A percentile compares a stretch with the other conserved stretches of the same genome.
These are phyloP conservation scores for Onthophagus taurus DNA, from an alignment of 1,140 invertebrate genomes.

Conservation along the genomic window DNA sequence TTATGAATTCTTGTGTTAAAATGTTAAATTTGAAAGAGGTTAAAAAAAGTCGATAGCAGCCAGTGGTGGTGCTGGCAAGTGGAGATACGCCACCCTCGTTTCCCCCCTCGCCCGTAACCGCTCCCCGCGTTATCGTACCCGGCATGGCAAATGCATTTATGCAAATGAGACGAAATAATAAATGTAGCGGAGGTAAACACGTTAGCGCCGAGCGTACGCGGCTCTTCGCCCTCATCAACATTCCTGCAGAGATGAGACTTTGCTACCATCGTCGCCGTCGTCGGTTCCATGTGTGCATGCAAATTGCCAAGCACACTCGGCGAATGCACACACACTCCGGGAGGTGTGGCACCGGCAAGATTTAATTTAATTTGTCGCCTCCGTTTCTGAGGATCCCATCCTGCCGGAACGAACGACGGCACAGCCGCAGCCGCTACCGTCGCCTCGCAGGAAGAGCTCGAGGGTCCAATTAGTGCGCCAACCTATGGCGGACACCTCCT, in stretches of 20 bases:
- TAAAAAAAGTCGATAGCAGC: not conserved
- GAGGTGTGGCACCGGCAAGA: constrained; percentile 26
- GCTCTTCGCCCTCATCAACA: constrained; percentile 13
- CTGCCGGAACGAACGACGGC: constrained; percentile 13
- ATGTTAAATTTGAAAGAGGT: too few relatives aligned
- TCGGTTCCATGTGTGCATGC: constrained; percentile 16
- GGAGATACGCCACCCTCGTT: not conserved
- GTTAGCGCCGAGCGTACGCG: constrained; percentile 12
- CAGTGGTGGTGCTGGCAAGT: not conserved
- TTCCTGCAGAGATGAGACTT: constrained; percentile 17
- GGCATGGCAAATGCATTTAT: constrained; percentile 14
- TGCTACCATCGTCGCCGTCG: not conserved
- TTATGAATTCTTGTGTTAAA: too few relatives aligned
- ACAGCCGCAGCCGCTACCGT: not conserved
- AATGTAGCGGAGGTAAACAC: constrained; percentile 17
- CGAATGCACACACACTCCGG: constrained; percentile 11
- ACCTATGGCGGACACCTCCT: constrained; percentile 21
- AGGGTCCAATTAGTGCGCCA: constrained; percentile 27
- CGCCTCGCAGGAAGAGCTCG: constrained; percentile 17
- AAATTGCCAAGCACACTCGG: constrained; percentile 19
- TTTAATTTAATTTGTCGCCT: constrained; percentile 32
- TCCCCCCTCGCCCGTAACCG: not conserved
- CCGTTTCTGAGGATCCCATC: too few relatives aligned
- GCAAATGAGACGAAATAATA: constrained; percentile 16
- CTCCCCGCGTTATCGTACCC: not conserved